These are phyloP conservation scores for Drosophila saltans DNA, from an alignment of 1,140 invertebrate species.

Conservation along the genomic window DNA sequence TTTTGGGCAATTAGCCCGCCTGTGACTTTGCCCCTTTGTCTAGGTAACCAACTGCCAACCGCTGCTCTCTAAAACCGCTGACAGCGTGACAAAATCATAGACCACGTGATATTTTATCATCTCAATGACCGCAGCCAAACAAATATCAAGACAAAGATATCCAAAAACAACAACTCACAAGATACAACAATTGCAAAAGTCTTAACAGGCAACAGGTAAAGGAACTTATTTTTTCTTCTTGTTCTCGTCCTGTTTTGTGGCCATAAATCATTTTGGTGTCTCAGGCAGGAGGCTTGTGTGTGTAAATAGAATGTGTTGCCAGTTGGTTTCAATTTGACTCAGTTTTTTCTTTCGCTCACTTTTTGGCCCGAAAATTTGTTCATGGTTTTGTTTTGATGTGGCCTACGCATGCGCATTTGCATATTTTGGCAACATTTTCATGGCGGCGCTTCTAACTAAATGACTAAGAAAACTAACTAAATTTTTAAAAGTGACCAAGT, in stretches of 20 bases:
- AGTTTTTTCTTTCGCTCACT: not conserved
- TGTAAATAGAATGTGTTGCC: not conserved
- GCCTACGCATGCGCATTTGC: conserved; percentile 68
- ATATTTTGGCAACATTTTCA: conserved; percentile 60
- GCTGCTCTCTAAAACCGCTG: conserved; percentile 64
- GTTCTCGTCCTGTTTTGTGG: conserved; percentile 18
- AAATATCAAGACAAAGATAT: conserved; percentile 10
- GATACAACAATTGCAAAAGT: conserved; percentile 2
- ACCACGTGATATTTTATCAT: conserved; percentile 83
- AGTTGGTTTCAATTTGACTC: conserved; percentile 24
- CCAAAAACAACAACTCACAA: conserved; percentile 19
- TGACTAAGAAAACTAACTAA: too few species aligned
- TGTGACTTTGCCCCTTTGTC: conserved; percentile 24
- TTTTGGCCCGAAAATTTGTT: conserved; percentile 14
- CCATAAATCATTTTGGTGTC: conserved; percentile 48
- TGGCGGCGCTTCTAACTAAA: conserved; percentile 12
- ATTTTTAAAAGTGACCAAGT: too few species aligned
- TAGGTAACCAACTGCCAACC: conserved; percentile 49
- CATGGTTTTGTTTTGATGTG: conserved; percentile 34
- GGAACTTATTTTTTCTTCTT: conserved; percentile 8
- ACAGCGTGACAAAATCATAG: conserved; percentile 82
- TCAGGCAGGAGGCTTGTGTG: conserved; percentile 9
- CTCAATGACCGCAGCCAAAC: conserved; percentile 74
- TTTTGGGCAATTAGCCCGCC: conserved; percentile 66
- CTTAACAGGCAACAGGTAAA: conserved; percentile 53